Base-by-base conservation (phyloP, 2,113 vertebrate genomes). In the Bettongia penicillata region DNA sequence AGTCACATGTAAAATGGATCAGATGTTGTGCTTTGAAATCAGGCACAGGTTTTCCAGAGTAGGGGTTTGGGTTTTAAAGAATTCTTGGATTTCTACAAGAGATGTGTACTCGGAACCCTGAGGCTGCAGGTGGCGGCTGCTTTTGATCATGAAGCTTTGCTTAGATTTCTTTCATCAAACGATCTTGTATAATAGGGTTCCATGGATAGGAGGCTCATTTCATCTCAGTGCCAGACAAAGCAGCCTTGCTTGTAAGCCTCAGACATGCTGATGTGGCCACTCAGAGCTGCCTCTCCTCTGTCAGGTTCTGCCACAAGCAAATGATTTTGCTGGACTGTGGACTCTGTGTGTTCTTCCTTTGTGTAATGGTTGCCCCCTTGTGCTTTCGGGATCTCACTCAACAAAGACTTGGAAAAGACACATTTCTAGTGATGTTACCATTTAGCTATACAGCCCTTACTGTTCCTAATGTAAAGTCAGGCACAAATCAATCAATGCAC, bases 121-220 rank as follows among this genome's bases (percentile, higher is more conserved):
- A 95, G 49, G 31, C 52, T 96, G 84, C n/a, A 90, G 49, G 52
- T 92, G n/a, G 61, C 49, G 93, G 22, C 89, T 92, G 2, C 8
- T 93, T 94, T 93, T 91, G 14, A 93, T 94, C 77, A 57, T 22
- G 51, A 93, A 96, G 43, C 26, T 37, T 92, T 93, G 53, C 50
- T 96, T 93, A 25, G 16, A 51, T 93, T 94, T 94, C 37, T 50
- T n/a, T 91, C 91, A 89, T 96, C 37, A 49, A 93, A 94, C 94
- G 24, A 7, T 93, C 26, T 57, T 50, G n/a, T 91, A 22, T 89
- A 23, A 47, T 90, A 91, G 53, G 91, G 90, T 22, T 51, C 25
- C 3, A 9, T 14, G 23, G 49, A 47, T 55, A 51, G 8, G 9
- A 84, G 28, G 22, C 37, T 90, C 47, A 51, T 92, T 90, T 94